A percentile compares a stretch with the other conserved stretches of the same genome.
phyloP scores from a whole-genome alignment of 2,113 vertebrate species.

The Chinchilla lanigera region DNA sequence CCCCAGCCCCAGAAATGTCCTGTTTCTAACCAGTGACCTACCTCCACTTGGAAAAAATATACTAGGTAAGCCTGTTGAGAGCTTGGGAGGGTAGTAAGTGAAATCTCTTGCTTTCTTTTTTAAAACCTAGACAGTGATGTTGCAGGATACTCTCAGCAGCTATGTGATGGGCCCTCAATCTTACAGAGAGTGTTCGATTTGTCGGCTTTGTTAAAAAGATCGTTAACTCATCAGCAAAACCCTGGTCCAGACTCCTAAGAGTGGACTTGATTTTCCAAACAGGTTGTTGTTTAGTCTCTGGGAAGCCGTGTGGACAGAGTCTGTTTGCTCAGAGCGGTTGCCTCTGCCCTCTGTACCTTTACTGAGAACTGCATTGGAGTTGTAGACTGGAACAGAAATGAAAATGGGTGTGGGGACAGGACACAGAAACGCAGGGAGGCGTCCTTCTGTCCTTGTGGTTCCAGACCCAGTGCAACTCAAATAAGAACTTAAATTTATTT shows the following conservation, averaged over 20 bases:
- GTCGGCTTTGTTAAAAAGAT: constrained; percentile 28
- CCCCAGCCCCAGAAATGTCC: background rate
- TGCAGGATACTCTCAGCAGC: background rate
- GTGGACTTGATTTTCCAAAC: constrained; percentile 2
- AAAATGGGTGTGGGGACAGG: background rate
- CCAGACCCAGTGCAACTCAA: background rate
- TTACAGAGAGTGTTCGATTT: background rate
- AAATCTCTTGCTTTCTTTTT: background rate
- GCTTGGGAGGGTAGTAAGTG: background rate
- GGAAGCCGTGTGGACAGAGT: background rate
- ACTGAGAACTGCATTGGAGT: background rate
- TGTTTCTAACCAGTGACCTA: constrained; percentile 22
- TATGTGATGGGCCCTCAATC: background rate
- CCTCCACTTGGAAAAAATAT: background rate
- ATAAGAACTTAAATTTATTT: constrained; percentile 38
- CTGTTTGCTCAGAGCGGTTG: background rate
- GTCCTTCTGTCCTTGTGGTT: background rate
- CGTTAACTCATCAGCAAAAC: background rate
- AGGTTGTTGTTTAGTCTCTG: background rate
- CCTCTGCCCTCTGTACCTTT: background rate
- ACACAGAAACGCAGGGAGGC: background rate
- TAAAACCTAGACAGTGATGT: background rate
- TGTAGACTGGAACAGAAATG: background rate
- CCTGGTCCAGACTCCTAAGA: background rate
- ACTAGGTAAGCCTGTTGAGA: background rate